Percentiles rank a stretch among this genome's conserved stretches.
Conservation (phyloP, 1,140 invertebrate genomes). For the Melitaea cinxia region DNA sequence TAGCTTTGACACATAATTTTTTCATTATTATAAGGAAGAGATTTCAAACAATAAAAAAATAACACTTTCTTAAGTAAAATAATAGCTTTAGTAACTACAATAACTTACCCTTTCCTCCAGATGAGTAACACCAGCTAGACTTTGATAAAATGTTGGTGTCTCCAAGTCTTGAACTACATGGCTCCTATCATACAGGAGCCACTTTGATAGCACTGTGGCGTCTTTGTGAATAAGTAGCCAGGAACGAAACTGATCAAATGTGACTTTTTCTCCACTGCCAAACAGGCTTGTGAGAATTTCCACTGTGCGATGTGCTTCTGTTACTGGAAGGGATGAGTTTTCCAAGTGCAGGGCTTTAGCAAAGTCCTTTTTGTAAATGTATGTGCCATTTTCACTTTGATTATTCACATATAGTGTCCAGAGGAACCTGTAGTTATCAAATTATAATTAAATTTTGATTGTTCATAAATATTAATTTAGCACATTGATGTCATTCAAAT, state of each 20-base stretch:
- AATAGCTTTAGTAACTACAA: too few species aligned
- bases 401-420: conserved; percentile 94
- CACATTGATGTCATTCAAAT: too few species aligned
- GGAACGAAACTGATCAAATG: conserved; percentile 87
- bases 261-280: conserved; percentile 82
- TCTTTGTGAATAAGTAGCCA: conserved; percentile 88
- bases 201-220: conserved; percentile 90
- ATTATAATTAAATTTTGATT: not conserved
- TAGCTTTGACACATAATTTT: too few species aligned
- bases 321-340: conserved; percentile 65
- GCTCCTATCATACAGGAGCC: conserved; percentile 89
- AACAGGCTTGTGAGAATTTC: conserved; percentile 81
- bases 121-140: conserved; percentile 94
- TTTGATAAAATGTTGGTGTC: conserved; percentile 95
- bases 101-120: conserved; percentile 86
- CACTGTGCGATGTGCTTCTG: conserved; percentile 57
- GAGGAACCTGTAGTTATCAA: conserved; percentile 84
- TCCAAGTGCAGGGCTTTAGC: conserved; percentile 85
- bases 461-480: too few species aligned
- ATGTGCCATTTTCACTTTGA: conserved; percentile 88
- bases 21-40: too few species aligned
- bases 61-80: too few species aligned
- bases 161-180: conserved; percentile 90
- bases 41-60: too few species aligned
- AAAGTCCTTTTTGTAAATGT: conserved; percentile 89